Evolutionary conservation across 1,140 invertebrate species (phyloP).

Genomic region (Platorchestia sp.): DNA sequence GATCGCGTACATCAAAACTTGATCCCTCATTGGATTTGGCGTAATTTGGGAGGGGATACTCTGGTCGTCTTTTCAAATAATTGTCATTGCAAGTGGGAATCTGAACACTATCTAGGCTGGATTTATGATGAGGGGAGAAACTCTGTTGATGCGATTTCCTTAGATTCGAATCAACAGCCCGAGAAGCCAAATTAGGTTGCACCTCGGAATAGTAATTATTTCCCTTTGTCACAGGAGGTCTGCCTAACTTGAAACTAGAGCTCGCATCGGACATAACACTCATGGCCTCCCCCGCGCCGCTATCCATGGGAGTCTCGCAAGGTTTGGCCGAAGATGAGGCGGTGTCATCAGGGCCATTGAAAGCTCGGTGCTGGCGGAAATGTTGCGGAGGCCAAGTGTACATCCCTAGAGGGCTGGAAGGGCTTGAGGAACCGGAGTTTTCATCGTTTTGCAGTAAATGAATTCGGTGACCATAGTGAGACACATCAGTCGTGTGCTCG

Average conservation of each 20-base stretch:
- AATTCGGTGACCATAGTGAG: constrained; percentile 40
- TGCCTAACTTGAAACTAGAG: neutral
- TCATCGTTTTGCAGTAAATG: constrained; percentile 7
- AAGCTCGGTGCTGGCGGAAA: constrained; percentile 64
- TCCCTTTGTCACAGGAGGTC: constrained; percentile 1
- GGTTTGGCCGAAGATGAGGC: neutral
- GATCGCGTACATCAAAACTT: neutral
- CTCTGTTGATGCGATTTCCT: neutral
- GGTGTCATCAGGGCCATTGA: constrained; percentile 58
- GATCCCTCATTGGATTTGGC: neutral
- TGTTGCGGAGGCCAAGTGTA: constrained; percentile 67
- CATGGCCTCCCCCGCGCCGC: neutral
- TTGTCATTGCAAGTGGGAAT: neutral
- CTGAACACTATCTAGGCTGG: neutral
- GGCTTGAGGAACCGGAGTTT: constrained; percentile 49
- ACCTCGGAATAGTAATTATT: neutral
- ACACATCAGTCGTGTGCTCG: constrained; percentile 47
- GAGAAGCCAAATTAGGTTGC: neutral
- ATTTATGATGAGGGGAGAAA: neutral
- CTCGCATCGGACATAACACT: neutral
- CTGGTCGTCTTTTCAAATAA: neutral
- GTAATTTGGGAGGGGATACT: neutral
- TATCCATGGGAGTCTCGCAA: constrained; percentile 55
- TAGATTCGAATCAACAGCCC: neutral
- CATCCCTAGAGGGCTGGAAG: constrained; percentile 66